Evolutionary conservation across 2,113 vertebrate genomes (phyloP).

Genomic region (Empidonax alnorum): DNA sequence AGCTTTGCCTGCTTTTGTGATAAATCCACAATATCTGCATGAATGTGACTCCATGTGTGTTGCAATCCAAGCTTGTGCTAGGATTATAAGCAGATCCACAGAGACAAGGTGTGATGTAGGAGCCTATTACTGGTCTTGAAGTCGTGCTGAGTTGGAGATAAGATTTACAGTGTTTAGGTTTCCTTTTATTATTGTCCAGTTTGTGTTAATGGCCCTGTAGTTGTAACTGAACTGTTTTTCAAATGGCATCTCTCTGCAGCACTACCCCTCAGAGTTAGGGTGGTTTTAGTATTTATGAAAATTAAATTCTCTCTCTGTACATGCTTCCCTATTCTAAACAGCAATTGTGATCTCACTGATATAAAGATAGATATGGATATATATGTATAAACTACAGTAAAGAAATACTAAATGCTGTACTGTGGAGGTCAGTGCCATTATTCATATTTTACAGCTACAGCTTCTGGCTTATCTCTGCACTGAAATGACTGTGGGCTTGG

Average conservation of each 20-base stretch:
- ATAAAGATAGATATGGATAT: not conserved
- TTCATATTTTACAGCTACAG: not conserved
- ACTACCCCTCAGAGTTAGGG: not conserved
- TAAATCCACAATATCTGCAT: not conserved
- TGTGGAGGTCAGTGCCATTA: not conserved
- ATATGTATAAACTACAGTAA: not conserved
- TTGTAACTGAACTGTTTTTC: not conserved
- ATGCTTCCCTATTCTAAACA: not conserved
- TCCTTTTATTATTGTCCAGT: not conserved
- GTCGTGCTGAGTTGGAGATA: not conserved
- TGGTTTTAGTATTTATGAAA: not conserved
- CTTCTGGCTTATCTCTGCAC: slow-evolving; percentile 15
- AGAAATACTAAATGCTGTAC: not conserved
- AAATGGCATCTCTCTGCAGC: not conserved
- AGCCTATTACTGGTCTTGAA: not conserved
- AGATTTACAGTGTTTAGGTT: not conserved
- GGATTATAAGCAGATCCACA: not conserved
- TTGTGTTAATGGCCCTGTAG: not conserved
- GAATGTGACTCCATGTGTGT: not conserved
- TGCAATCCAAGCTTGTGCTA: not conserved
- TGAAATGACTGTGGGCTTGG: not conserved
- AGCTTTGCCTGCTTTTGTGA: not conserved
- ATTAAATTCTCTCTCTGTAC: not conserved
- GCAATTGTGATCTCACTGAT: not conserved
- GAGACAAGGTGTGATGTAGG: not conserved